phyloP scores from a whole-genome alignment of 1,140 invertebrate genomes.

The Zophobas morio region DNA sequence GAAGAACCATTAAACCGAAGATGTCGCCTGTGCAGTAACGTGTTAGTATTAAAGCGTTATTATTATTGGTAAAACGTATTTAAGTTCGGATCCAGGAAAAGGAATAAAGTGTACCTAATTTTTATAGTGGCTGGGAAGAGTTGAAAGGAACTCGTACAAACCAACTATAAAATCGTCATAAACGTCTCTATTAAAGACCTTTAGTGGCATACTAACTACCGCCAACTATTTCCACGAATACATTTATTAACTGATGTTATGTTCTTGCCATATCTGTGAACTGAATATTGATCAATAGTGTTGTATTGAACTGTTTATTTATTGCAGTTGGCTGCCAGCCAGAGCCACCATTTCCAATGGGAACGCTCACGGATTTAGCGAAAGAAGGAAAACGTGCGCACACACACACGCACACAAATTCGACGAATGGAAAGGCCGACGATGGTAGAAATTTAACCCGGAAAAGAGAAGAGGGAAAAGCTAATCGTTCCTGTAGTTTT shows the following conservation, averaged over 20 bases:
- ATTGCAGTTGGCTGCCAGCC: constrained; percentile 36
- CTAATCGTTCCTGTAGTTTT: too few relatives aligned
- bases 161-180: constrained; percentile 57
- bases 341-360: constrained; percentile 41
- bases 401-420: constrained; percentile 17
- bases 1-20: neutral
- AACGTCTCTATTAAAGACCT: constrained; percentile 55
- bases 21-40: neutral
- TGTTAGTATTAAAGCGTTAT: neutral
- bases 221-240: constrained; percentile 49
- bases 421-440: neutral
- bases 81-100: constrained; percentile 18
- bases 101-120: constrained; percentile 36
- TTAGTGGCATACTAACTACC: constrained; percentile 50
- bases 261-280: constrained; percentile 45
- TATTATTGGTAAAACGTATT: constrained; percentile 34
- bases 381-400: constrained; percentile 30
- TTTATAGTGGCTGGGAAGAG: constrained; percentile 31
- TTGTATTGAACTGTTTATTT: constrained; percentile 47
- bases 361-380: constrained; percentile 32
- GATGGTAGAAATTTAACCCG: constrained; percentile 16
- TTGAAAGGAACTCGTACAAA: constrained; percentile 49
- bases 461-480: neutral
- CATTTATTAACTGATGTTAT: constrained; percentile 49
- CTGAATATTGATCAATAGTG: constrained; percentile 42